A percentile compares a stretch with the other conserved stretches of the same genome.
Evolutionary conservation across 2,797 vertebrate genomes (phyloP).

Genomic region (Bucorvus abyssinicus): DNA sequence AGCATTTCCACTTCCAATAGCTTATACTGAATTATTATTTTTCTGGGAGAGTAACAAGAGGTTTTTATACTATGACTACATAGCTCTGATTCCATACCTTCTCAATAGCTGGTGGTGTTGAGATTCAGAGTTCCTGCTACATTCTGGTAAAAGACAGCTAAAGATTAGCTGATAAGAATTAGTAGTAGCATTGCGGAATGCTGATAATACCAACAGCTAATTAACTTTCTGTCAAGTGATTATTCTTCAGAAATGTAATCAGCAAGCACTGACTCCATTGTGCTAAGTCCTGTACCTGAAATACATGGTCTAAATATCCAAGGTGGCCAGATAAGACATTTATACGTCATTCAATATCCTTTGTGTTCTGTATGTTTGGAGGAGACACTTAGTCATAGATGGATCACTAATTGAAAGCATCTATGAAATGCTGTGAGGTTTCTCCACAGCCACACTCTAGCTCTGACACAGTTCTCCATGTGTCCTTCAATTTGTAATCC

Average conservation of each 20-base stretch:
- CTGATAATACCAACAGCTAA: neutral
- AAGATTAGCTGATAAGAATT: neutral
- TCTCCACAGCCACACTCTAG: neutral
- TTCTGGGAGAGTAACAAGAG: neutral
- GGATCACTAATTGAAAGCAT: neutral
- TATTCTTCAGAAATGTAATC: neutral
- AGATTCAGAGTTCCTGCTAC: neutral
- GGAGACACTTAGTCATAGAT: neutral
- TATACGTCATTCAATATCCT: neutral
- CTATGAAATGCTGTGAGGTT: neutral
- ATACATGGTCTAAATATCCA: neutral
- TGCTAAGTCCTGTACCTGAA: neutral
- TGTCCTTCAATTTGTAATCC: conserved; percentile 10
- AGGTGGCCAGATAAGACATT: neutral
- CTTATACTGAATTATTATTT: conserved; percentile 12
- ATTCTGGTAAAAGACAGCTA: neutral
- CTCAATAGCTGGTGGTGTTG: neutral
- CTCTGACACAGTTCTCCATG: neutral
- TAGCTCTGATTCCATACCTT: neutral
- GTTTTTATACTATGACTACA: neutral
- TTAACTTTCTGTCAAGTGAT: neutral
- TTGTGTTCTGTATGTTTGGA: neutral
- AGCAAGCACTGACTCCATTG: neutral
- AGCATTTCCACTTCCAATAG: conserved; percentile 1
- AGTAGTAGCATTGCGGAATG: neutral